phyloP scores from a whole-genome alignment of 2,113 vertebrate species.

The Cephalopholis sonnerati region DNA sequence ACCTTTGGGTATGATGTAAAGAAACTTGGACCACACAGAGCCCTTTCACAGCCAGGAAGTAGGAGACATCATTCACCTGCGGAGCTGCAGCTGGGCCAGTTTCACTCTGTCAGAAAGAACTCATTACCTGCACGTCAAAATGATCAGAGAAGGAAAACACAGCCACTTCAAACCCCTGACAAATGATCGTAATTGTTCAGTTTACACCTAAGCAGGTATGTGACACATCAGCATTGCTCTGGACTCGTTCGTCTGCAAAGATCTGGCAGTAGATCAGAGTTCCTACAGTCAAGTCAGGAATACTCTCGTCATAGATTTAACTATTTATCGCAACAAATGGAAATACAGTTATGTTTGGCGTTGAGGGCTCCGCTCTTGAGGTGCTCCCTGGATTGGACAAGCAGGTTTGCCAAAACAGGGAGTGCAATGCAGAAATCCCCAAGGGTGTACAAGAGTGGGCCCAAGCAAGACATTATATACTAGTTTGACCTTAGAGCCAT shows the following conservation, averaged over 20 bases:
- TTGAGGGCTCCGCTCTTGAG: too few relatives aligned
- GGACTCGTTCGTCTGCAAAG: neutral
- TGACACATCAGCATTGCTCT: neutral
- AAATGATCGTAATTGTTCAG: constrained; percentile 34
- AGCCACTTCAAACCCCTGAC: constrained; percentile 49
- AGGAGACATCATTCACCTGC: constrained; percentile 76
- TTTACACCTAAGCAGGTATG: constrained; percentile 40
- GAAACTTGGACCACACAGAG: constrained; percentile 81
- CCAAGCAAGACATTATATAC: too few relatives aligned
- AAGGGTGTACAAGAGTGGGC: too few relatives aligned
- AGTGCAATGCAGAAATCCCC: too few relatives aligned
- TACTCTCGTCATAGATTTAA: too few relatives aligned
- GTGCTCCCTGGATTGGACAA: too few relatives aligned
- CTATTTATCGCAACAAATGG: too few relatives aligned
- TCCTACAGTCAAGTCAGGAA: too few relatives aligned
- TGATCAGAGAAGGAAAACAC: constrained; percentile 70
- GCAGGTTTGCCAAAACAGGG: too few relatives aligned
- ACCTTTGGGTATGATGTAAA: constrained; percentile 76
- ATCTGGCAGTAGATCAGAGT: too few relatives aligned
- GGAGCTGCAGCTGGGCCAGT: constrained; percentile 70
- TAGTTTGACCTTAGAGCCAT: too few relatives aligned
- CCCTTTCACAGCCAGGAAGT: constrained; percentile 79
- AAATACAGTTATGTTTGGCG: too few relatives aligned
- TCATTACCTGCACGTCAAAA: constrained; percentile 71
- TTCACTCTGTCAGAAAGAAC: constrained; percentile 79